Conservation (phyloP, 2,113 vertebrate species). For the Enhydra lutris region DNA sequence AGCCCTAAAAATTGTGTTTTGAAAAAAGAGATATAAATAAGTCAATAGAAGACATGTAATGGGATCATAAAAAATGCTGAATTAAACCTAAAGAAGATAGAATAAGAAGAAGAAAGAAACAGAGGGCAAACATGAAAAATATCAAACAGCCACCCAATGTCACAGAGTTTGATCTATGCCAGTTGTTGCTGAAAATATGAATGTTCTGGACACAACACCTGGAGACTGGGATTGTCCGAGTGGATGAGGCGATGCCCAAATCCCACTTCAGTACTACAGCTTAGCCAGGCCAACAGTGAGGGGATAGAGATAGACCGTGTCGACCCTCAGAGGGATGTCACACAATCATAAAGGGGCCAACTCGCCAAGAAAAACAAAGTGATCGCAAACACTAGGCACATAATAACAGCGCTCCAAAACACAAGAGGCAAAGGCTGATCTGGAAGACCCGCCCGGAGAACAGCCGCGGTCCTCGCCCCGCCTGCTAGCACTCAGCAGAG, state of each 20-base stretch:
- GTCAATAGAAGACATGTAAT: neutral
- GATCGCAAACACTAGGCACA: neutral
- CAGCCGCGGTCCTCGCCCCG: fast-evolving
- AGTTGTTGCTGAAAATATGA: too few relatives aligned
- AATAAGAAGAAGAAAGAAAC: neutral
- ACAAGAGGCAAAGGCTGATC: neutral
- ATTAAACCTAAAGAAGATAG: neutral
- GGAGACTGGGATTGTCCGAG: neutral
- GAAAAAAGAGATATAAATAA: neutral
- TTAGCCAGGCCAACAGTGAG: neutral
- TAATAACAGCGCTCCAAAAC: neutral
- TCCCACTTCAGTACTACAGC: too few relatives aligned
- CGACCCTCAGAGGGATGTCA: neutral
- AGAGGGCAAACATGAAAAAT: neutral
- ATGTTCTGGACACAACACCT: neutral
- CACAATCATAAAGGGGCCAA: neutral
- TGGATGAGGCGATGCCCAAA: neutral
- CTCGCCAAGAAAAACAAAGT: neutral
- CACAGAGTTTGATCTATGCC: neutral
- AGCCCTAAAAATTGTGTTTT: neutral
- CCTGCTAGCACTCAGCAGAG: fast-evolving
- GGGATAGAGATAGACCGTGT: neutral
- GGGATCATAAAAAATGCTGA: neutral
- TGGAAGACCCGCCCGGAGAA: fast-evolving
- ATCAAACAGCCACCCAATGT: too few relatives aligned